A percentile compares a stretch with the other conserved stretches of the same genome.
Conservation (phyloP, 1,140 invertebrate genomes). For the Gonatopus flavifemur region DNA sequence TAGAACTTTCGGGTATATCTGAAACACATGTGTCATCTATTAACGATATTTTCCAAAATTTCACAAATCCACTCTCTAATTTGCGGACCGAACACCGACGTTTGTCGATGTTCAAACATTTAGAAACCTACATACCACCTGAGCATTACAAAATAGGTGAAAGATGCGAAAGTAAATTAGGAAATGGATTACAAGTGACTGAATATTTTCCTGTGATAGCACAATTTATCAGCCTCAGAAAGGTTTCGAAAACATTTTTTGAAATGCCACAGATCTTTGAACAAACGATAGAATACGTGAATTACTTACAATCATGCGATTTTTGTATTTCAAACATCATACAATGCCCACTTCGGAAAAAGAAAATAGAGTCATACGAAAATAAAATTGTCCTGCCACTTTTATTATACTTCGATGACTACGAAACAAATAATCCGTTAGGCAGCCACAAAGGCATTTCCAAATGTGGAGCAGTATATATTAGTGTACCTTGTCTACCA, state of each 20-base stretch:
- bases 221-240: neutral
- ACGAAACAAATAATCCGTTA: constrained; percentile 16
- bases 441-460: constrained; percentile 22
- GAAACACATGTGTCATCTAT: no score
- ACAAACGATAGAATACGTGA: neutral
- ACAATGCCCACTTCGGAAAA: neutral
- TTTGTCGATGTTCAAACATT: no score
- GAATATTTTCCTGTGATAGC: no score
- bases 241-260: constrained; percentile 1
- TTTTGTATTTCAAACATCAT: neutral
- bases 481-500: constrained; percentile 20
- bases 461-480: constrained; percentile 16
- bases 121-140: no score
- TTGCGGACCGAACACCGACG: no score
- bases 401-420: neutral
- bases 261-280: constrained; percentile 3
- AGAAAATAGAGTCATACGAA: neutral
- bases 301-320: neutral
- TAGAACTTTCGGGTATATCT: no score
- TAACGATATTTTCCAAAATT: no score
- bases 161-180: no score
- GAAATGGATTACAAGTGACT: no score
- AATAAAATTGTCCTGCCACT: neutral
- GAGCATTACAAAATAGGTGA: no score
- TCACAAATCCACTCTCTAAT: no score